Evolutionary conservation across 2,888 invertebrate genomes (phyloP), one percentile per base, ranked within the genome.

Genomic region (Mystacides longicornis): DNA sequence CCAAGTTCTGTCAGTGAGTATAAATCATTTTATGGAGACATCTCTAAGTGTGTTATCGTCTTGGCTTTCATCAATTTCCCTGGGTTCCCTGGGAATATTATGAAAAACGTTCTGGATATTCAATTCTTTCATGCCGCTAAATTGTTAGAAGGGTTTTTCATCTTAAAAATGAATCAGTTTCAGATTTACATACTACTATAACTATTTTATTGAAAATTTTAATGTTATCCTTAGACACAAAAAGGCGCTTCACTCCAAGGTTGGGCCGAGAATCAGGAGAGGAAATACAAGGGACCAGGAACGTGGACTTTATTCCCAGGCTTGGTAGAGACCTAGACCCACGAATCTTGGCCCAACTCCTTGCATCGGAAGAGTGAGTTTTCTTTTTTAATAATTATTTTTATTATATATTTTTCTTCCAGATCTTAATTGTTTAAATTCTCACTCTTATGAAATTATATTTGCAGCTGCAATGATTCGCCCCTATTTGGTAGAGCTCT

Each of bases 241-340:
- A 61, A 49, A 50, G 61, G 16, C 52, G 57, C 2, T 61, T 61
- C 42, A 61, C 61, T 18, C 61, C 61, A 7, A 46, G 61, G 3
- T 54, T 61, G 18, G 61, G 61, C 20, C 31, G 61, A n/a, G 61
- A 61, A 14, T 59, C 61, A 3, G 52, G 55, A 19, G 61, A 61
- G 33, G 55, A 58, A 4, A 46, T 56, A 14, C 46, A 22, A 16
- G 21, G 49, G 23, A 23, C 58, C 19, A 58, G 55, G 43, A 57
- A 51, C 47, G 57, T 57, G 3, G 61, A 61, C 33, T 61, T 61
- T 54, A 59, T 61, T n/a, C 61, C 61, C 9, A 20, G 61, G 18
- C 54, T 61, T 18, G 61, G 61, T 16, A 47, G 61, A 27, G 60
- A 60, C 11, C 49, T 58, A 37, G 20, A 52, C 9, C 47, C 54